Base-by-base conservation (phyloP, 2,797 vertebrate species). In the Urophycis tenuis region DNA sequence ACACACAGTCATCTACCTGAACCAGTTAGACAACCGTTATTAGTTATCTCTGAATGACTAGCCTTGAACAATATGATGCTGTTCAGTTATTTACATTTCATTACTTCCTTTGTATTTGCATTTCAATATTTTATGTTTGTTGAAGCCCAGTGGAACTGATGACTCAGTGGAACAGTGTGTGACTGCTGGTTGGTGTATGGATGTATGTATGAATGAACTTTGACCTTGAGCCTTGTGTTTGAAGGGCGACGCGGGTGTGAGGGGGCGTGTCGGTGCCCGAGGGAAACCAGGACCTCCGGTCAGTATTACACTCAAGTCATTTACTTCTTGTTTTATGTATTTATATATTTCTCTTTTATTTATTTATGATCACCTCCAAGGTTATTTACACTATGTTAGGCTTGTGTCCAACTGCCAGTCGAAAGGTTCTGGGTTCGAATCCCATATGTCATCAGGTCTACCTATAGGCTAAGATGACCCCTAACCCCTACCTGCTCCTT, bases 241-340 rank as follows among this genome's bases (percentile, higher is more conserved):
- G 34, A 80, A 95, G 94, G 94, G 94, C 80, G 89, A 91, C 74
- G 74, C 35, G 5, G 94, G 94, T 79, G 79, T 91, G 53, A 88
- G 76, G 79, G 94, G 94, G 0, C 74, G 34, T 1, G 79, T 79
- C 0, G 94, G 94, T 32, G 81, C 80, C 31, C 81, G 72, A 64
- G 94, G 95, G 39, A 91, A 92, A 85, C 75, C 82, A 71, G 94
- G 94, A 31, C 77, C 82, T 35, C 91, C 89, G 78, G 95, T 95
- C 78, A 88, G 88, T 31, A 7, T 32, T 30, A 36, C 31, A 72
- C 19, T 72, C 17, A 67, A 29, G 5, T 67, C 25, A 29, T 67
- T 67, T 25, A 29, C 29, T 29, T 67, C 7, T 60, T 60, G 53
- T 60, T 60, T n/a, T 60, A 8, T n/a, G 39, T 41, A 41, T 60